Conservation (phyloP, 2,797 vertebrate genomes). For the Bufotes viridis region DNA sequence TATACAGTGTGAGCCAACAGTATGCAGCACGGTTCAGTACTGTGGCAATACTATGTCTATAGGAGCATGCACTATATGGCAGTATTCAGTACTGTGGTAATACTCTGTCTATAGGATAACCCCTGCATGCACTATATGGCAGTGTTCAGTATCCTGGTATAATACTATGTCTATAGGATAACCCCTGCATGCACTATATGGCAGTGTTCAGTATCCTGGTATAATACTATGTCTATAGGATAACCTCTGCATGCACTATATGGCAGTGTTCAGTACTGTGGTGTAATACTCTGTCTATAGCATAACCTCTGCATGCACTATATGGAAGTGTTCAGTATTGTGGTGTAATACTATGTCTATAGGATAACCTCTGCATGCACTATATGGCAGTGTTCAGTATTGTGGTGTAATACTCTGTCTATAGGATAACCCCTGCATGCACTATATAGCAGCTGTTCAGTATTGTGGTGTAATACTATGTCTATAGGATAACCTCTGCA, state of each 20-base stretch:
- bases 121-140: background rate
- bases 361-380: background rate
- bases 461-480: background rate
- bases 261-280: too few species aligned
- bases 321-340: background rate
- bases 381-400: background rate
- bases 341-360: background rate
- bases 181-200: too few species aligned
- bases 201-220: too few species aligned
- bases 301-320: too few species aligned
- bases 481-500: background rate
- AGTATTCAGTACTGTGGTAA: background rate
- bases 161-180: background rate
- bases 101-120: background rate
- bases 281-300: background rate
- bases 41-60: background rate
- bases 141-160: background rate
- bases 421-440: too few species aligned
- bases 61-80: background rate
- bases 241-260: too few species aligned
- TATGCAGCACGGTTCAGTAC: too few species aligned
- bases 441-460: background rate
- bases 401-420: background rate
- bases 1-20: too few species aligned
- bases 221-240: too few species aligned